Evolutionary conservation across 1,140 invertebrate species (phyloP).

Genomic region (Drosophila mauritiana): DNA sequence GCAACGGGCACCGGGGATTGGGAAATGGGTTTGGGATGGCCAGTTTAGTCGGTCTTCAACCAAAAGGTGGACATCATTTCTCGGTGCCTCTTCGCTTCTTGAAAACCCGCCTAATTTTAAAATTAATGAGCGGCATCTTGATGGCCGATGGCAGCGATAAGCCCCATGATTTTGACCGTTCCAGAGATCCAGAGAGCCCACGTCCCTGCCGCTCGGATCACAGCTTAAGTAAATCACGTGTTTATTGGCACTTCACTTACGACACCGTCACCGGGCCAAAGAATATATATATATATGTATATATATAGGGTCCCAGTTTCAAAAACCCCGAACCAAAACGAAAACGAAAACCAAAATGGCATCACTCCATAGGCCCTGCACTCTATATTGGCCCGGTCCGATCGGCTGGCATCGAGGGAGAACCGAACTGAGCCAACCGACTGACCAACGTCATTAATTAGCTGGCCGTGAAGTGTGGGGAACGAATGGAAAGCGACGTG

Average conservation of each 20-base stretch:
- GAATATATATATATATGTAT: conserved; percentile 42
- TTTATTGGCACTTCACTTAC: conserved; percentile 82
- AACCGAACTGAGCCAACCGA: conserved; percentile 17
- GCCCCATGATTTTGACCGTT: conserved; percentile 77
- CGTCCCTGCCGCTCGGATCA: conserved; percentile 46
- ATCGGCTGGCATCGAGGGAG: conserved; percentile 14
- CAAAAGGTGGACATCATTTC: conserved; percentile 72
- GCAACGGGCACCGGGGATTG: neutral
- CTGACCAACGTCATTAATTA: conserved; percentile 77
- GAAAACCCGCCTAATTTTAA: conserved; percentile 84
- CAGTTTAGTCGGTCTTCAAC: conserved; percentile 60
- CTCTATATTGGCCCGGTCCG: conserved; percentile 31
- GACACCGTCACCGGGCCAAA: conserved; percentile 66
- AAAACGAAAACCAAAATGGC: conserved; percentile 72
- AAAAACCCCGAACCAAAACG: conserved; percentile 13
- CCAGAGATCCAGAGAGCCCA: conserved; percentile 30
- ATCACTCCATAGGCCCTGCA: conserved; percentile 56
- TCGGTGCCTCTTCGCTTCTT: conserved; percentile 57
- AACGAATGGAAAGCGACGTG: conserved; percentile 73
- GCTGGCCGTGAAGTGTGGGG: conserved; percentile 74
- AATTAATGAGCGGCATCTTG: conserved; percentile 84
- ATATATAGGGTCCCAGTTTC: conserved; percentile 10
- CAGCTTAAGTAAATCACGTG: conserved; percentile 76
- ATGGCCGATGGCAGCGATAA: conserved; percentile 83
- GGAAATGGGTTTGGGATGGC: conserved; percentile 5